Evolutionary conservation across 2,113 vertebrate species (phyloP), one percentile per base, ranked within the genome.

Genomic region (Promerops cafer): DNA sequence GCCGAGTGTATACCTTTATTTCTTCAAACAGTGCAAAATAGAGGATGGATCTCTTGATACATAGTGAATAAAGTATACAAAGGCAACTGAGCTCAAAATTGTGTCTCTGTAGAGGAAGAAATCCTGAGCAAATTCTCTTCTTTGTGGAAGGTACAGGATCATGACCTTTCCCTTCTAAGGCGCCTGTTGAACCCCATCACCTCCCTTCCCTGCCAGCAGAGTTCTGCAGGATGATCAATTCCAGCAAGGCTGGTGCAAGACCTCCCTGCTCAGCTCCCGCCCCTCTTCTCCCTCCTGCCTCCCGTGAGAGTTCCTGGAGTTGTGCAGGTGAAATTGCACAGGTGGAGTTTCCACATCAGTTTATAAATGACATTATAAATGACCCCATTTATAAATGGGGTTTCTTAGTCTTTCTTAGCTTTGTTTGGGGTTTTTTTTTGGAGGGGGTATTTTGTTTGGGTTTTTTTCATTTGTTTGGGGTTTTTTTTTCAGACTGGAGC

Each of bases 301-400:
- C 14, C 45, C 1, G 0, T 13, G 44, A 6, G 26, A 27, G 64
- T 6, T 56, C 44, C 39, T 56, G 40, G 20, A 30, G 13, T 1
- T 33, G 60, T 22, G 54, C 44, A 3, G n/a, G 17, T 47, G 47
- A 21, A 65, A 27, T 27, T 21, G 44, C 27, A 20, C 24, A 2
- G 22, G 19, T 44, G 49, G 42, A 16, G 20, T 27, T 72, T 59
- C 64, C 78, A 31, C 33, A 37, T 37, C 22, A 3, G 8, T 40
- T 69, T 16, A 57, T 22, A 61, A 72, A 40, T 9, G 6, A 13
- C 42, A 10, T 69, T 16, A 57, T 22, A 61, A 72, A 40, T 9
- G 6, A 13, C 42, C n/a, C n/a, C n/a, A n/a, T n/a, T n/a, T n/a
- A n/a, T n/a, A n/a, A n/a, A 10, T 22, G 21, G 4, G 13, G 11